phyloP scores from a whole-genome alignment of 2,797 vertebrate genomes.

The Amazona finschi region DNA sequence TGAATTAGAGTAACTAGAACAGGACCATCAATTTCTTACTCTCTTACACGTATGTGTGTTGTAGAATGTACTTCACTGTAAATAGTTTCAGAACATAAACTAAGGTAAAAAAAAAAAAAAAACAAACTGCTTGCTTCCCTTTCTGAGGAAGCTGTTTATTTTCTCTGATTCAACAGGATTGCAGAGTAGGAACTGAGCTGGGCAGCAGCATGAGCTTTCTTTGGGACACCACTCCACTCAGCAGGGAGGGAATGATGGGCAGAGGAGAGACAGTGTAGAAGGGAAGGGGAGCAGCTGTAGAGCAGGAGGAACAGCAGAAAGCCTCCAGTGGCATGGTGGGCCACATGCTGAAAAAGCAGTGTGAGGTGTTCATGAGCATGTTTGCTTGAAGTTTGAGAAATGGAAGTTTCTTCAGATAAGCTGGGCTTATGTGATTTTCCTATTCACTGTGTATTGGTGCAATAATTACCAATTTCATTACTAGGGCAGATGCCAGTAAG shows the following conservation, averaged over 20 bases:
- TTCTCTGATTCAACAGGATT: background rate
- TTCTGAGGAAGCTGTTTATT: background rate
- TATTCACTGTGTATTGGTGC: background rate
- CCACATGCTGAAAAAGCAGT: background rate
- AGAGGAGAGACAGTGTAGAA: background rate
- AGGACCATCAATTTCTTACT: background rate
- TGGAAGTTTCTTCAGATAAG: background rate
- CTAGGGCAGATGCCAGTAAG: background rate
- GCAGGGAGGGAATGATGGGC: background rate
- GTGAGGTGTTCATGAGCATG: background rate
- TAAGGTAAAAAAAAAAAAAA: background rate
- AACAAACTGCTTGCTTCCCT: background rate
- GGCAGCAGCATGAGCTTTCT: background rate
- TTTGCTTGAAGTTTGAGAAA: background rate
- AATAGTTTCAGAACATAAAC: background rate
- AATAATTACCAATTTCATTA: background rate
- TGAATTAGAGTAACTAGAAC: background rate
- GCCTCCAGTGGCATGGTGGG: background rate
- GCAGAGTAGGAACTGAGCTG: background rate
- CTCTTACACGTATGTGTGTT: background rate
- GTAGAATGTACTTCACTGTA: background rate
- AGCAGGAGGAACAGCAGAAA: background rate
- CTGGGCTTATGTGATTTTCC: background rate
- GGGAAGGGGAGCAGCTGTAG: too few species aligned
- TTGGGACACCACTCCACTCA: background rate